phyloP scores from a whole-genome alignment of 2,113 vertebrate species.

The Elephas maximus region DNA sequence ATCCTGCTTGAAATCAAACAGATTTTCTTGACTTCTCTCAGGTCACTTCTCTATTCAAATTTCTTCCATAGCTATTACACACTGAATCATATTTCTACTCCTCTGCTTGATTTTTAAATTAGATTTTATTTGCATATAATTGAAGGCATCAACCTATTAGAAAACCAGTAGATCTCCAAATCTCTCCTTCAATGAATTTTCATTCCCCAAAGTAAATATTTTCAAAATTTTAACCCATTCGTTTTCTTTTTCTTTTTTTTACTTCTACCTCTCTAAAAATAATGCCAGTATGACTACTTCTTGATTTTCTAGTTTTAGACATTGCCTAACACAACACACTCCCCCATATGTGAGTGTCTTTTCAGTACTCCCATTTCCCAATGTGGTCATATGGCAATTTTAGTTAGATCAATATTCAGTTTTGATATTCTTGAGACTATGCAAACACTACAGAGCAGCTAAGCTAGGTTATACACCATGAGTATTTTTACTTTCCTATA shows the following conservation, averaged over 20 bases:
- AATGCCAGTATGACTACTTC: no score
- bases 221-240: not conserved
- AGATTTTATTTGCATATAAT: not conserved
- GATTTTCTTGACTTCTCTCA: not conserved
- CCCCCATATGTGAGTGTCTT: no score
- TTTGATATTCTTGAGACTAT: not conserved
- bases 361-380: not conserved
- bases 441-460: not conserved
- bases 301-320: not conserved
- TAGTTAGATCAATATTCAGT: not conserved
- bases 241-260: not conserved
- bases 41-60: not conserved
- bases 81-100: not conserved
- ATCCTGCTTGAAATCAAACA: not conserved
- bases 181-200: not conserved
- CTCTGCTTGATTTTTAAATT: not conserved
- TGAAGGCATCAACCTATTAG: not conserved
- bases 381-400: not conserved
- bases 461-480: not conserved
- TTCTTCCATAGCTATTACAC: not conserved
- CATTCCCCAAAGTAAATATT: not conserved
- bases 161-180: not conserved
- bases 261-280: not conserved
- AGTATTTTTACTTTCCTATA: not conserved
- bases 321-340: not conserved